Percentiles rank a stretch among this genome's conserved stretches.
Conservation (phyloP, 2,113 vertebrate genomes). For the Lampris megalopsis region DNA sequence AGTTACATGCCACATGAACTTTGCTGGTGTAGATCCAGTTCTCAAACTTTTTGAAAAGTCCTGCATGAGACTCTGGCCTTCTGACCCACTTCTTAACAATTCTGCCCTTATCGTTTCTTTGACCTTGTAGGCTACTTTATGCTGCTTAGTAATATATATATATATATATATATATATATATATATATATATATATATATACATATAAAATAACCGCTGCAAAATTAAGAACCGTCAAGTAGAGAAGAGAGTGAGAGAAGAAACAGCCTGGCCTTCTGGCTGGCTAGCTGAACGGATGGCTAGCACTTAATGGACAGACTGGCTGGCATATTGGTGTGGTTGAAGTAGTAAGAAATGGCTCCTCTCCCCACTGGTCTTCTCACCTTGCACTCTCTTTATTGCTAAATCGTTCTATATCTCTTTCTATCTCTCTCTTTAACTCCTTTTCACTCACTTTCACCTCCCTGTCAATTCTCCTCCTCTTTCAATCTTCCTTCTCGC, state of each 20-base stretch:
- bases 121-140: too few relatives aligned
- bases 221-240: too few relatives aligned
- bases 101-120: too few relatives aligned
- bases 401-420: conserved; percentile 76
- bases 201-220: too few relatives aligned
- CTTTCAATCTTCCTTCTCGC: conserved; percentile 75
- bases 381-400: conserved; percentile 68
- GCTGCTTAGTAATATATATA: too few relatives aligned
- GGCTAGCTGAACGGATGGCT: conserved; percentile 7
- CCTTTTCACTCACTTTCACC: conserved; percentile 71
- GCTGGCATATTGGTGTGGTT: conserved; percentile 26
- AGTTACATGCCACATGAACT: conserved; percentile 5
- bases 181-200: too few relatives aligned
- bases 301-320: conserved; percentile 29
- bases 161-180: too few relatives aligned
- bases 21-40: neutral
- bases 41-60: conserved; percentile 6
- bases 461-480: conserved; percentile 76
- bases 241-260: neutral
- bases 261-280: neutral
- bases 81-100: too few relatives aligned
- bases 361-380: conserved; percentile 51
- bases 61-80: neutral
- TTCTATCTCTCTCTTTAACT: conserved; percentile 76
- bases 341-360: conserved; percentile 42